Conservation (phyloP, 2,888 invertebrate genomes). For the Argyresthia albistria region DNA sequence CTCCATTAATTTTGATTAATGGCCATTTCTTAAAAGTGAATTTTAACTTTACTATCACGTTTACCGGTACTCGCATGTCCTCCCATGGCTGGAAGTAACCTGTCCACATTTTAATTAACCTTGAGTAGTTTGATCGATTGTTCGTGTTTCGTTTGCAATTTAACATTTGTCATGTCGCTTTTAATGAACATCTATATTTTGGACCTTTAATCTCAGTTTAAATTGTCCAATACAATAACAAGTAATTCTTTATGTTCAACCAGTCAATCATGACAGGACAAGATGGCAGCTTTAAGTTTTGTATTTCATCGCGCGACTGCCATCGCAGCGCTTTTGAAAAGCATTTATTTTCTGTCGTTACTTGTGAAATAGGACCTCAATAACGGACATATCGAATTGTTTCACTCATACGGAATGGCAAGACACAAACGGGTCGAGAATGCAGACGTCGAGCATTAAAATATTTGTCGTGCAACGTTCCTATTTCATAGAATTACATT, state of each 20-base stretch:
- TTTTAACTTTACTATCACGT: slow-evolving; percentile 39
- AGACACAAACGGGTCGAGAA: slow-evolving; percentile 4
- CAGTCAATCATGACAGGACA: background rate
- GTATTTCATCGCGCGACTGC: no score
- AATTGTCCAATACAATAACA: background rate
- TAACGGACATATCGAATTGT: no score
- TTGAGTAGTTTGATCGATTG: slow-evolving; percentile 44
- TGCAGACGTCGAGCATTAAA: slow-evolving; percentile 19
- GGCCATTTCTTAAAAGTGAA: slow-evolving; percentile 68
- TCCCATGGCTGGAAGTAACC: slow-evolving; percentile 36
- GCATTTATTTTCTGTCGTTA: no score
- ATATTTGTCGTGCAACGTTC: slow-evolving; percentile 36
- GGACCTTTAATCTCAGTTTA: slow-evolving; percentile 4
- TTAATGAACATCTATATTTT: slow-evolving; percentile 19
- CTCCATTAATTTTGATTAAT: slow-evolving; percentile 73
- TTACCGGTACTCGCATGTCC: slow-evolving; percentile 32
- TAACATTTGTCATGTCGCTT: slow-evolving; percentile 22
- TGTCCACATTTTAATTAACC: slow-evolving; percentile 54
- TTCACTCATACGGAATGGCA: slow-evolving; percentile 2
- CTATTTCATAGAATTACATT: slow-evolving; percentile 16
- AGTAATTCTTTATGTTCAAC: background rate
- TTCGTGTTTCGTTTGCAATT: slow-evolving; percentile 43
- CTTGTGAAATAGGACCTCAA: no score
- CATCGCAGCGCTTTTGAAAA: no score
- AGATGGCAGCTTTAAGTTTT: background rate